phyloP scores from a whole-genome alignment of 2,797 vertebrate species.

The Rallus crepitans region DNA sequence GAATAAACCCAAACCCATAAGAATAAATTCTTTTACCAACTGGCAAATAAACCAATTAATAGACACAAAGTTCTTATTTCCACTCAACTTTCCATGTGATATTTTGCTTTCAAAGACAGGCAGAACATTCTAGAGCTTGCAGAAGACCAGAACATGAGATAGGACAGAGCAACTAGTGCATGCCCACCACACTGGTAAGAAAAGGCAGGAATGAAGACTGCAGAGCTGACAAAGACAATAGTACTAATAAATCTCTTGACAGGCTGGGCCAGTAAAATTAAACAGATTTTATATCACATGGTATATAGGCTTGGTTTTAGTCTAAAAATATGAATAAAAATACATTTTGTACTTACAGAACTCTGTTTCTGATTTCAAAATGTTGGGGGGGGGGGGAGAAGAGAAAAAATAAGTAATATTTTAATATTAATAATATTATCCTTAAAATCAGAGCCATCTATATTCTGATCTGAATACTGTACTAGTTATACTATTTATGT shows the following conservation, averaged over 20 bases:
- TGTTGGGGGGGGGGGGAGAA: slow-evolving; percentile 1
- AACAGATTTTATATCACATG: not conserved
- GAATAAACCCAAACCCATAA: slow-evolving; percentile 14
- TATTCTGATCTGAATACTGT: not conserved
- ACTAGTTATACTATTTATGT: not conserved
- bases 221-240: not conserved
- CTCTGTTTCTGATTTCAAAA: slow-evolving; percentile 76
- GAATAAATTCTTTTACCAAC: not conserved
- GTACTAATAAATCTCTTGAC: not conserved
- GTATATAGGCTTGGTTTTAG: not conserved
- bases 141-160: not conserved
- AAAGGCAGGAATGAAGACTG: not conserved
- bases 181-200: not conserved
- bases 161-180: not conserved
- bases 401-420: not conserved
- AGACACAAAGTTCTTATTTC: not conserved
- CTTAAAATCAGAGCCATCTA: not conserved
- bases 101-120: not conserved
- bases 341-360: slow-evolving; percentile 74
- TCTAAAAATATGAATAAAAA: slow-evolving; percentile 66
- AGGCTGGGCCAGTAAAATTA: not conserved
- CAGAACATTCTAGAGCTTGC: not conserved
- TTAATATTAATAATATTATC: not conserved
- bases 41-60: not conserved
- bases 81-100: not conserved